phyloP scores from a whole-genome alignment of 2,888 invertebrate species.

The Acanthococcus lagerstroemiae region DNA sequence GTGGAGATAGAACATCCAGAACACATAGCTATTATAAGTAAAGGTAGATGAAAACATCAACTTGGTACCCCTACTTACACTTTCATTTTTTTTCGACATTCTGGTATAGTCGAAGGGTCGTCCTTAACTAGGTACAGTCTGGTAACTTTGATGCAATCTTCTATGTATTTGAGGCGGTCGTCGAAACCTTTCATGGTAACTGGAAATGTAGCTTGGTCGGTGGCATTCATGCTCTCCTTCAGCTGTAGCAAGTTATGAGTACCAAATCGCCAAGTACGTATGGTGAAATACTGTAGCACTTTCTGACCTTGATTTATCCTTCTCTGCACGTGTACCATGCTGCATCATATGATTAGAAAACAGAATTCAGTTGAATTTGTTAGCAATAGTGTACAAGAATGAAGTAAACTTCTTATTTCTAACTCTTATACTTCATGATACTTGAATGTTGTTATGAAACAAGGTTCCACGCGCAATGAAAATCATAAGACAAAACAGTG shows the following conservation, averaged over 20 bases:
- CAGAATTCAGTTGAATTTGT: neutral
- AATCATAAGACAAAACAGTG: too few species aligned
- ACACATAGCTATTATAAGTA: too few species aligned
- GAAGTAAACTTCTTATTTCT: too few species aligned
- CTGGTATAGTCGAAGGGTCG: neutral
- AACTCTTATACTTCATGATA: too few species aligned
- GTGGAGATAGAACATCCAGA: too few species aligned
- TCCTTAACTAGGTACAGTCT: neutral
- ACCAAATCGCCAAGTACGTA: slow-evolving; percentile 73
- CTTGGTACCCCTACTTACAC: neutral
- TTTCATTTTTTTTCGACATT: neutral
- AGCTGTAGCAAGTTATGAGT: slow-evolving; percentile 57
- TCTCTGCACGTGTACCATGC: slow-evolving; percentile 68
- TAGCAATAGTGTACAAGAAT: too few species aligned
- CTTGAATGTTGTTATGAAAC: too few species aligned
- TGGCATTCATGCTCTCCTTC: slow-evolving; percentile 47
- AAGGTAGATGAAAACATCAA: too few species aligned
- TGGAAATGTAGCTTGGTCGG: slow-evolving; percentile 51
- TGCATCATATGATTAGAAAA: slow-evolving; percentile 42
- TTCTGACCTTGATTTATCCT: slow-evolving; percentile 65
- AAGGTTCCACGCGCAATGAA: too few species aligned
- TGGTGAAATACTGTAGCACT: slow-evolving; percentile 81
- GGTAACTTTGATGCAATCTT: neutral
- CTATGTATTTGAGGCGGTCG: slow-evolving; percentile 44
- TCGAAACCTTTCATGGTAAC: slow-evolving; percentile 51